Base-by-base conservation (phyloP, 2,113 vertebrate species). In the Onychostoma macrolepis region DNA sequence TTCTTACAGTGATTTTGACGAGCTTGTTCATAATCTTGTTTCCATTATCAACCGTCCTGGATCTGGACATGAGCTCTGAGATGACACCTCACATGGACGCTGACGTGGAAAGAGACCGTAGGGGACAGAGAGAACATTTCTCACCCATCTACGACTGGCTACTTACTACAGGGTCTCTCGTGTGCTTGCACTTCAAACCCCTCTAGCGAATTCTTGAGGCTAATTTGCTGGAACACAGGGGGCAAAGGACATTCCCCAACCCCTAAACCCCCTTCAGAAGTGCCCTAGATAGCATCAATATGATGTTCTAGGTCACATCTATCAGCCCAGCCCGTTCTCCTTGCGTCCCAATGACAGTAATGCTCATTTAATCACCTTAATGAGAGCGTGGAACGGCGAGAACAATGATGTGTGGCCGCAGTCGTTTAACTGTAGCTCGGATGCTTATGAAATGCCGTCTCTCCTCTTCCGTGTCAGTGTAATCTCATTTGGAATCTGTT, bases 281-380 rank as follows among this genome's bases (percentile, higher is more conserved):
- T 81, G 36, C 36, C 33, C 79, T 43, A 81, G 36, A 82, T 45
- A 82, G n/a, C 24, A 2, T 43, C 56, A 80, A 43, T n/a, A 26
- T 43, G 19, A 63, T 80, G 79, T 63, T 80, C 79, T 63, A 41
- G 79, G 21, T 63, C 28, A 2, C 58, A 65, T 81, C 80, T 82
- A 65, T 82, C 80, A 28, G 26, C n/a, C 58, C 13, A 45, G 26
- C n/a, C 58, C 4, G 2, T 82, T 67, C 80, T 82, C 38, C 36
- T 30, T 45, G n/a, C 38, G 2, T 67, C 61, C 80, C 58, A 82
- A 6, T 82, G 80, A 82, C 80, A 82, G 80, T 82, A 82, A 82
- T 82, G 80, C 61, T 65, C 58, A 82, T 82, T 67, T 82, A 82
- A 82, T 82, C 80, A 82, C 80, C 58, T 82, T 67, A 82, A 82